Percentiles rank a stretch among this genome's conserved stretches.
Evolutionary conservation across 2,888 invertebrate species (phyloP).

Genomic region (Pheosia gnoma): DNA sequence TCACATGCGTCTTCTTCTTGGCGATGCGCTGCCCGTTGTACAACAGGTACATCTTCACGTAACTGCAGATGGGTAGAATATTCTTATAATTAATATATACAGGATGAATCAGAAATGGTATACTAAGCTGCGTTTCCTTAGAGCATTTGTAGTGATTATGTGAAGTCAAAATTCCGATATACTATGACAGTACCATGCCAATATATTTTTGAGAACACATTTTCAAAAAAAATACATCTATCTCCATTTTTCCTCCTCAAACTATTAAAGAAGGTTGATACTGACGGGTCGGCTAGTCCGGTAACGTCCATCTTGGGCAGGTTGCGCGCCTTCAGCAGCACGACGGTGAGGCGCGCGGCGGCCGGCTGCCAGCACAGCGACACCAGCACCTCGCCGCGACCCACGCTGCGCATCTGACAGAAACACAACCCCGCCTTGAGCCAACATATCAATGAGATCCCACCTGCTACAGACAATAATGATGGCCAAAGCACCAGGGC

Average conservation of each 20-base stretch:
- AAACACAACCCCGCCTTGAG: not conserved
- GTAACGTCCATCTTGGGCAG: conserved; percentile 99
- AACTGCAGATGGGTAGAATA: conserved; percentile 53
- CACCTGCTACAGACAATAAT: not conserved
- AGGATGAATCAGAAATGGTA: no score
- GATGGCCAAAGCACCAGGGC: no score
- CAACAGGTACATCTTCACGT: conserved; percentile 97
- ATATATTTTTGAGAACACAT: no score
- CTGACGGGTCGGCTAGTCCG: conserved; percentile 97
- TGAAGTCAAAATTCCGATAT: no score
- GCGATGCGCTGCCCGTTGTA: conserved; percentile 99
- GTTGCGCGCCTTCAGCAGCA: conserved; percentile 98
- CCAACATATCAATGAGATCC: not conserved
- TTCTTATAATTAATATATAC: not conserved
- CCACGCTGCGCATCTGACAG: conserved; percentile 93
- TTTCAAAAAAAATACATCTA: no score
- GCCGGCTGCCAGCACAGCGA: conserved; percentile 99
- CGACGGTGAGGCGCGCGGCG: conserved; percentile 97
- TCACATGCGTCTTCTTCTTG: conserved; percentile 99
- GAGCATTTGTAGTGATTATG: no score
- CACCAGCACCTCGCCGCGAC: conserved; percentile 96
- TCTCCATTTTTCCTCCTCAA: no score
- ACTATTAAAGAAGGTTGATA: conserved; percentile 62
- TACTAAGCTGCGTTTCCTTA: no score
- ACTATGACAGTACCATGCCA: no score